Evolutionary conservation across 2,113 vertebrate genomes (phyloP), one percentile per base, ranked within the genome.

Genomic region (Aepyceros melampus): DNA sequence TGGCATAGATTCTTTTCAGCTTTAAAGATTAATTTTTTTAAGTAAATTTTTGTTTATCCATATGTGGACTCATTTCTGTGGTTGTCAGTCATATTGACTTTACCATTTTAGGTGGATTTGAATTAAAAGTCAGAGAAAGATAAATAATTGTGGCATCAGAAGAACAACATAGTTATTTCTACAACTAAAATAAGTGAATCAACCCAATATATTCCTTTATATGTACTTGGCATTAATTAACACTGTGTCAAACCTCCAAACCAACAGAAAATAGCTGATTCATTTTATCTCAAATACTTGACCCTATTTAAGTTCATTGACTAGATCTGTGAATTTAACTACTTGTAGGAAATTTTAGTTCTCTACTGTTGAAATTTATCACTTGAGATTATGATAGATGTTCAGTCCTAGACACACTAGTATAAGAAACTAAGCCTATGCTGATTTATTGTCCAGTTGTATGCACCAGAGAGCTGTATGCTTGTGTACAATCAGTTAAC

Each of bases 151-250:
- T 45, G 13, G 9, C 29, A 87, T 92, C 60, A 87, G 10, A 23
- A 87, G 43, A 83, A 60, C 25, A 79, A n/a, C 16, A 60, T 56
- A 84, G 15, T n/a, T 91, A 64, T 74, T 96, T 98, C 83, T 90
- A 94, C 4, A 89, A 92, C 2, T 23, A 60, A 87, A 92, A 76
- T 16, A 89, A 67, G 17, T 60, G 5, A 87, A 78, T 92, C 4
- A 94, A 51, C 55, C 40, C 56, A 62, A 17, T 81, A n/a, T 47
- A 53, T 56, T 89, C 62, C 16, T 79, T 89, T 74, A 92, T 86
- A 90, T 58, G 82, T 27, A 76, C 4, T 79, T 23, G 56, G 51
- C 23, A 81, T 62, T 97, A 53, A 43, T 7, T 67, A n/a, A 58
- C 14, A 33, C 4, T 62, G 4, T 60, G 16, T 58, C 29, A 58